Evolutionary conservation across 2,888 invertebrate species (phyloP).

Genomic region (Druceiella hillmani): DNA sequence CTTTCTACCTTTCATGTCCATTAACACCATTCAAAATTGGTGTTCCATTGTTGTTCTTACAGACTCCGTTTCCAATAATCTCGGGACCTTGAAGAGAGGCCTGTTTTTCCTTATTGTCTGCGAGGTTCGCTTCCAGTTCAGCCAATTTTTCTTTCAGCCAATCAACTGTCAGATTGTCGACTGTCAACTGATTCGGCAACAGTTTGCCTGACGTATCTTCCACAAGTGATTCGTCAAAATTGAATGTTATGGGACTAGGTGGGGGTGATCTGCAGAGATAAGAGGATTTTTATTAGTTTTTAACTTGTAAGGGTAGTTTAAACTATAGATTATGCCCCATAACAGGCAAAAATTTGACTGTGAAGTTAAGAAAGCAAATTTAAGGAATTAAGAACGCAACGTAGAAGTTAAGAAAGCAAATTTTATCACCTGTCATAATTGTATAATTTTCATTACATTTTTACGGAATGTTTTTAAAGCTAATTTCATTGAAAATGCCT

Average conservation of each 20-base stretch:
- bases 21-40: slow-evolving; percentile 50
- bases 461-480: no score
- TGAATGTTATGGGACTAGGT: slow-evolving; percentile 70
- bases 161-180: slow-evolving; percentile 89
- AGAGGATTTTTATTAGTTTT: background rate
- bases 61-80: slow-evolving; percentile 46
- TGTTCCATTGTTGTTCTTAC: slow-evolving; percentile 43
- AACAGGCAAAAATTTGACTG: no score
- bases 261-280: slow-evolving; percentile 65
- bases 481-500: no score
- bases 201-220: slow-evolving; percentile 86
- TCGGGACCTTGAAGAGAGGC: slow-evolving; percentile 52
- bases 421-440: no score
- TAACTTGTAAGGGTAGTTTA: no score
- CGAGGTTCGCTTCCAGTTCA: slow-evolving; percentile 74
- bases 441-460: no score
- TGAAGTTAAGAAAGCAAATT: no score
- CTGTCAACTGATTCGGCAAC: slow-evolving; percentile 80
- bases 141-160: slow-evolving; percentile 75
- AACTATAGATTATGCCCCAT: no score
- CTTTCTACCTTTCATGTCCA: slow-evolving; percentile 50
- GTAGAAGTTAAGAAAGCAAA: no score
- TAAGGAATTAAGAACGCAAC: no score
- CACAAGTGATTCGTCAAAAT: slow-evolving; percentile 82
- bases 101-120: slow-evolving; percentile 70